A percentile compares a stretch with the other conserved stretches of the same genome.
phyloP scores from a whole-genome alignment of 2,797 vertebrate genomes.

The Lepus oiostolus region DNA sequence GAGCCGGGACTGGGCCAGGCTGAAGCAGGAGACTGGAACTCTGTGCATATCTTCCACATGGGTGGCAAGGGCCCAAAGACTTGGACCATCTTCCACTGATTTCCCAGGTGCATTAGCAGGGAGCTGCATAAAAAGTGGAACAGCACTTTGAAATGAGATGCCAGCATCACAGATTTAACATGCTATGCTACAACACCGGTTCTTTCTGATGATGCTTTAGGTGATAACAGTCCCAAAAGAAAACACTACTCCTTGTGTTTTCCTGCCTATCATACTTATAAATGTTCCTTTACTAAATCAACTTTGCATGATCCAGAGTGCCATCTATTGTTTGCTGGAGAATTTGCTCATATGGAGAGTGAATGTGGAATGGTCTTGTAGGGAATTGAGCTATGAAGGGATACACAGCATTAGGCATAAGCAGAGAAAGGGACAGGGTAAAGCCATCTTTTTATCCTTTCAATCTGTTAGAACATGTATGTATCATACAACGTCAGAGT shows the following conservation, averaged over 20 bases:
- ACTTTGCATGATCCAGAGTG: background rate
- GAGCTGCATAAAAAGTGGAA: no score
- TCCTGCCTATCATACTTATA: background rate
- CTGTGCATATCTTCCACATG: no score
- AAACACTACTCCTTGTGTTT: background rate
- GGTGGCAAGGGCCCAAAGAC: no score
- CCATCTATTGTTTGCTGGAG: background rate
- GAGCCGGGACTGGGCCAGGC: no score
- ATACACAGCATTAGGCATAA: background rate
- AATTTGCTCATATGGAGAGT: background rate
- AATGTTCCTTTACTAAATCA: background rate
- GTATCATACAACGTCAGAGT: background rate
- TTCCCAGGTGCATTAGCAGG: no score
- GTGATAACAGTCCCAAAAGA: background rate
- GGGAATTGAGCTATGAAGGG: background rate
- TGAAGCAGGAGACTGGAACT: no score
- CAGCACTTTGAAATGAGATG: no score
- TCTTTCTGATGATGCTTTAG: background rate
- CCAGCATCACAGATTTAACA: no score
- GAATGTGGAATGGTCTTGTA: background rate
- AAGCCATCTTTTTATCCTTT: background rate
- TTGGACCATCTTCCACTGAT: no score
- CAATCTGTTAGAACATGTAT: conserved; percentile 4
- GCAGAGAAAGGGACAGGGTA: background rate
- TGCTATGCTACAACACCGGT: no score